Conservation (phyloP, 1,140 invertebrate species). For the Drosophila bocqueti region DNA sequence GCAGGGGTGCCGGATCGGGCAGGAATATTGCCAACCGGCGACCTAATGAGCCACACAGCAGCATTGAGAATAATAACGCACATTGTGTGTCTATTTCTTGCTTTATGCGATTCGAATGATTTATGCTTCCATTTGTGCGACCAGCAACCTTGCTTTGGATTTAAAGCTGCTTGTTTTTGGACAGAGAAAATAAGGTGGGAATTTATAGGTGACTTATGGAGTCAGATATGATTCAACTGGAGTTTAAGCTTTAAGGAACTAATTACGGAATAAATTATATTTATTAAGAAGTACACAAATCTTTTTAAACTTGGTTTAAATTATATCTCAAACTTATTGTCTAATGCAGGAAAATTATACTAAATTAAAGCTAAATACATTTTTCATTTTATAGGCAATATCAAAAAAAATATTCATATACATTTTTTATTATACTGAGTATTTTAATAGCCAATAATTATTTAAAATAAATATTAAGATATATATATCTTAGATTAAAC, state of each 20-base stretch:
- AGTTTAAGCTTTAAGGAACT: neutral
- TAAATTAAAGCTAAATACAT: too few relatives aligned
- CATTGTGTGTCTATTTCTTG: slow-evolving; percentile 27
- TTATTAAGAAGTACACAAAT: neutral
- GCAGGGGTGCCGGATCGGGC: neutral
- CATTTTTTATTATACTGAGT: too few relatives aligned
- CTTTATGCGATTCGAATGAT: slow-evolving; percentile 31
- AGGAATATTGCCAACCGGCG: slow-evolving; percentile 20
- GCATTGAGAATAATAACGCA: slow-evolving; percentile 33
- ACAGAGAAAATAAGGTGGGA: neutral
- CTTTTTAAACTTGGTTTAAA: neutral
- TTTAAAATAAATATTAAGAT: too few relatives aligned
- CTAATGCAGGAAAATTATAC: too few relatives aligned
- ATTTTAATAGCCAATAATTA: too few relatives aligned
- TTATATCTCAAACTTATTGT: neutral
- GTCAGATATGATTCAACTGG: too few relatives aligned
- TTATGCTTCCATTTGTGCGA: slow-evolving; percentile 32
- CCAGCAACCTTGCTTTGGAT: neutral
- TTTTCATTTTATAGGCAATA: too few relatives aligned
- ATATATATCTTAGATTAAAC: too few relatives aligned
- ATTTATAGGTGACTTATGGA: neutral
- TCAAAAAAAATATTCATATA: too few relatives aligned
- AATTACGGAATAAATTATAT: neutral
- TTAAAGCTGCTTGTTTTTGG: neutral
- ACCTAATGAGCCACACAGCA: slow-evolving; percentile 45